Conservation (phyloP, 2,113 vertebrate species). For the Vulpes ferrilata region DNA sequence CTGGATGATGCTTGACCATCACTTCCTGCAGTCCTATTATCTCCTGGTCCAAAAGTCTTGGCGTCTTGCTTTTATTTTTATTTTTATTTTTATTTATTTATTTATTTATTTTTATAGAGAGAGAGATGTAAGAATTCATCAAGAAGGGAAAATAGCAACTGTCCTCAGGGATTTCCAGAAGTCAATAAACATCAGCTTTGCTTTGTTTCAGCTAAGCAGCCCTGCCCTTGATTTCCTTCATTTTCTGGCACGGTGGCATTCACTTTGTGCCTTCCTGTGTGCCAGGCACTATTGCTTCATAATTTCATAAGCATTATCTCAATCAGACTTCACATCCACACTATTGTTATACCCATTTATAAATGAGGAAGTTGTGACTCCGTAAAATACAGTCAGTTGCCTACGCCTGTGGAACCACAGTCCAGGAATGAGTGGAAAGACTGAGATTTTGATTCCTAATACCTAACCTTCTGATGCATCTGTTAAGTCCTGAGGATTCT, state of each 20-base stretch:
- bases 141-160: neutral
- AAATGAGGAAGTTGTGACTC: neutral
- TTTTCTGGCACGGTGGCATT: neutral
- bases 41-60: neutral
- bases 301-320: conserved; percentile 1
- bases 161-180: neutral
- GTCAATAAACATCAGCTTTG: neutral
- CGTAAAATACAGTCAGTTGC: neutral
- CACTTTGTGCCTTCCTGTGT: neutral
- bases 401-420: neutral
- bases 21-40: neutral
- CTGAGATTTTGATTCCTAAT: neutral
- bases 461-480: neutral
- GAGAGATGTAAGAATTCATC: conserved; percentile 7
- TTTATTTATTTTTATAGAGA: no score
- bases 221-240: neutral
- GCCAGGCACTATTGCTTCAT: neutral
- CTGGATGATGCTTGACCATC: neutral
- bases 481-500: neutral
- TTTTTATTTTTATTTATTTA: neutral
- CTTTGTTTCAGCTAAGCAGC: neutral
- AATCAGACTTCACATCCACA: neutral
- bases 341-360: neutral
- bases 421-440: neutral
- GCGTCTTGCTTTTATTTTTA: neutral